Evolutionary conservation across 2,113 vertebrate genomes (phyloP).

Genomic region (Cranoglanis bouderius): DNA sequence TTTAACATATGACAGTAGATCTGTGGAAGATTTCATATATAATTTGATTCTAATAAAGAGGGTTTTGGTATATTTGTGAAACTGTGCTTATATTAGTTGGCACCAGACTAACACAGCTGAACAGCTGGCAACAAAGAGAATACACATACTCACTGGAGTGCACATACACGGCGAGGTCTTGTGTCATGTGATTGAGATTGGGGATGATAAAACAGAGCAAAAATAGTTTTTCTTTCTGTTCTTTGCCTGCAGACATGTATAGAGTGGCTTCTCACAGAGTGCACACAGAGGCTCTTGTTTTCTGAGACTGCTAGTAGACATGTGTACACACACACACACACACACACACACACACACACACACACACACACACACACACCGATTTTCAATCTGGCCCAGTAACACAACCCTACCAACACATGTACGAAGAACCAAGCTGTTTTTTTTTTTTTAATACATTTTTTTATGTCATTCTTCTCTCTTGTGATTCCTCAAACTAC

Average conservation of each 20-base stretch:
- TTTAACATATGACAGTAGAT: background rate
- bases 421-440: background rate
- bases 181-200: conserved; percentile 47
- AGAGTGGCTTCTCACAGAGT: conserved; percentile 23
- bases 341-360: background rate
- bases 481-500: conserved; percentile 28
- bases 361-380: background rate
- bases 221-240: conserved; percentile 53
- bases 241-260: conserved; percentile 48
- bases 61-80: background rate
- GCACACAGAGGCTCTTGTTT: conserved; percentile 45
- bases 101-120: background rate
- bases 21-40: background rate
- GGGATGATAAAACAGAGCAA: conserved; percentile 42
- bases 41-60: too few species aligned
- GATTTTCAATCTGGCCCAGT: conserved; percentile 16
- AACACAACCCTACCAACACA: background rate
- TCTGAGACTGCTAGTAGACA: conserved; percentile 10
- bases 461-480: background rate
- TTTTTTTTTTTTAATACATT: background rate
- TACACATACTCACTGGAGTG: conserved; percentile 19
- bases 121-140: conserved; percentile 16
- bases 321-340: background rate
- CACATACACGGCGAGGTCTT: conserved; percentile 25
- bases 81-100: background rate